phyloP scores from a whole-genome alignment of 2,888 invertebrate genomes.

The Epistrophe eligans region DNA sequence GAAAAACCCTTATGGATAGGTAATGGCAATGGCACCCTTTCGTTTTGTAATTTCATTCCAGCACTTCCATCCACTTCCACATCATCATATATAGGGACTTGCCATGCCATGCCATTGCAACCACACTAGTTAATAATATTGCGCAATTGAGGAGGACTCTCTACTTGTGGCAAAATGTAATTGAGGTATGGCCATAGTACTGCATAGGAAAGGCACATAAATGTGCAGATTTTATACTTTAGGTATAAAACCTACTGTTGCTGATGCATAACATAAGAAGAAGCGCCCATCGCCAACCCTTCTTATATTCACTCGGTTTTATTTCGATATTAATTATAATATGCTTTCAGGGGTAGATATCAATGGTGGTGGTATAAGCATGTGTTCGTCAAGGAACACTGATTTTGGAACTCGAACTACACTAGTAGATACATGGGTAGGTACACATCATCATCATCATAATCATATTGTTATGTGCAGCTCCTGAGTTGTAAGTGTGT shows the following conservation, averaged over 20 bases:
- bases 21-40: conserved; percentile 59
- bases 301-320: conserved; percentile 28
- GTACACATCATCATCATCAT: conserved; percentile 20
- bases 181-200: conserved; percentile 55
- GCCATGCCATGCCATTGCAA: conserved; percentile 26
- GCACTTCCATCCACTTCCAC: conserved; percentile 28
- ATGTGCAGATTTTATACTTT: conserved; percentile 26
- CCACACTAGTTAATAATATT: conserved; percentile 67
- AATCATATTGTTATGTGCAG: neutral
- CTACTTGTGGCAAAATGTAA: conserved; percentile 52
- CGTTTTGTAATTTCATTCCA: conserved; percentile 31
- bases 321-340: conserved; percentile 73
- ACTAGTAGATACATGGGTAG: neutral
- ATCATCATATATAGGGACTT: conserved; percentile 43
- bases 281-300: conserved; percentile 24
- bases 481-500: conserved; percentile 6
- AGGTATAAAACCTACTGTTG: conserved; percentile 20
- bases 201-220: conserved; percentile 31
- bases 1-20: conserved; percentile 59
- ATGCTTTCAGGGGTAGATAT: conserved; percentile 65
- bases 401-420: conserved; percentile 47
- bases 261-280: conserved; percentile 25
- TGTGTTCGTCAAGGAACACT: conserved; percentile 67
- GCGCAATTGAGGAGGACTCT: conserved; percentile 68
- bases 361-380: conserved; percentile 51